phyloP scores from a whole-genome alignment of 2,888 invertebrate genomes.

The Ectobius pallidus region DNA sequence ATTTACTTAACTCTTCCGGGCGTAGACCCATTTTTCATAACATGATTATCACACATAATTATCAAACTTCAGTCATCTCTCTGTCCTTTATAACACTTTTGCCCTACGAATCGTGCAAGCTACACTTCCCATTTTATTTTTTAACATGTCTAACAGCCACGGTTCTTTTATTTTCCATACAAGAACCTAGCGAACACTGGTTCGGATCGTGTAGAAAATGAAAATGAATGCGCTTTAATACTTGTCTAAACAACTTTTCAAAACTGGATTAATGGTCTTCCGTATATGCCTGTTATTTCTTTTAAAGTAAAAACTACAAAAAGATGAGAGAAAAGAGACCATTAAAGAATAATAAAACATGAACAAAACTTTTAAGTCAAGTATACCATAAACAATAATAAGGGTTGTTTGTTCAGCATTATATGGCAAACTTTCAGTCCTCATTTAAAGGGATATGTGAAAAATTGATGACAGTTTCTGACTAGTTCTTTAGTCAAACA shows the following conservation, averaged over 20 bases:
- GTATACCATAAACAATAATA: background rate
- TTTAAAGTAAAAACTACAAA: background rate
- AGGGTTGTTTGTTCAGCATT: conserved; percentile 6
- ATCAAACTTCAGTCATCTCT: too few relatives aligned
- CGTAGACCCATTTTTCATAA: too few relatives aligned
- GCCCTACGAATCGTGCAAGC: too few relatives aligned
- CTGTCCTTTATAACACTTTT: too few relatives aligned
- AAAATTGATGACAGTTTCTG: background rate
- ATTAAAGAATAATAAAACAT: conserved; percentile 18
- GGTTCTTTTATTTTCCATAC: background rate
- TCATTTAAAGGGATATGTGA: conserved; percentile 9
- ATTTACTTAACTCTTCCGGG: too few relatives aligned
- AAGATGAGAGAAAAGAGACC: background rate
- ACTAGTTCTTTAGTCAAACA: background rate
- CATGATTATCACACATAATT: too few relatives aligned
- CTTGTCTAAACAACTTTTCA: conserved; percentile 13
- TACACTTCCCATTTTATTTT: background rate
- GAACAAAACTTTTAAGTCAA: background rate
- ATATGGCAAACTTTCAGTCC: background rate
- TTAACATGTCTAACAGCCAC: background rate
- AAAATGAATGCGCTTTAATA: background rate
- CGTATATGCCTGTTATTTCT: background rate
- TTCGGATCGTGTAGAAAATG: conserved; percentile 10
- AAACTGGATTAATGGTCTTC: conserved; percentile 6
- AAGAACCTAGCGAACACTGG: conserved; percentile 3